A percentile compares a stretch with the other conserved stretches of the same genome.
Evolutionary conservation across 2,888 invertebrate genomes (phyloP).

Genomic region (Slavum lentiscoides): DNA sequence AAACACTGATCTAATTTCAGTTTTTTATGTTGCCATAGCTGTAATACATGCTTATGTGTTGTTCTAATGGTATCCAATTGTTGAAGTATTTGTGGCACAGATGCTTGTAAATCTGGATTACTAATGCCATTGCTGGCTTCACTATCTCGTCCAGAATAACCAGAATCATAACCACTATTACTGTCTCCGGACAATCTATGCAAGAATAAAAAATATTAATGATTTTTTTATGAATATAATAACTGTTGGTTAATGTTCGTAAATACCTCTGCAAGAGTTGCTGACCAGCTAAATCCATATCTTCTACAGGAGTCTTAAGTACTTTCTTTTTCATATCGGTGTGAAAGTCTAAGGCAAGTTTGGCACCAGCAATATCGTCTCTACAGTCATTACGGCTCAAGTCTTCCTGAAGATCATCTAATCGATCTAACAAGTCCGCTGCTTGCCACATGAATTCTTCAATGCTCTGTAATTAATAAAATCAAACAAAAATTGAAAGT

Average conservation of each 20-base stretch:
- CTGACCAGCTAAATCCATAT: slow-evolving; percentile 86
- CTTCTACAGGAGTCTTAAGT: slow-evolving; percentile 90
- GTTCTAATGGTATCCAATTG: slow-evolving; percentile 85
- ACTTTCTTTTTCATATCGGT: slow-evolving; percentile 92
- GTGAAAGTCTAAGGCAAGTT: slow-evolving; percentile 89
- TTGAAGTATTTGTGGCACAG: slow-evolving; percentile 73
- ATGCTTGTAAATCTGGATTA: slow-evolving; percentile 68
- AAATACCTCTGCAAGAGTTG: slow-evolving; percentile 64
- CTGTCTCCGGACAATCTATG: slow-evolving; percentile 61
- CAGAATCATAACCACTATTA: slow-evolving; percentile 70
- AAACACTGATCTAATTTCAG: slow-evolving; percentile 94
- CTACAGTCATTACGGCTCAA: slow-evolving; percentile 91
- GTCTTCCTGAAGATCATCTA: slow-evolving; percentile 92
- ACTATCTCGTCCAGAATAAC: slow-evolving; percentile 73
- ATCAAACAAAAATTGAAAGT: neutral
- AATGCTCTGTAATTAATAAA: slow-evolving; percentile 66
- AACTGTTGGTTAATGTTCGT: neutral
- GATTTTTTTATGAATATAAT: slow-evolving; percentile 6
- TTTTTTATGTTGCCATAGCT: slow-evolving; percentile 93
- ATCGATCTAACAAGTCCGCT: slow-evolving; percentile 85
- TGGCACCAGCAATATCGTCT: slow-evolving; percentile 89
- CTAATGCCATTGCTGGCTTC: slow-evolving; percentile 64
- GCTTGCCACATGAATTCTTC: slow-evolving; percentile 97
- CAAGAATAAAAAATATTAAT: slow-evolving; percentile 30
- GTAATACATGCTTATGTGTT: slow-evolving; percentile 87